phyloP scores from a whole-genome alignment of 2,113 vertebrate species.

The Barbus barbus region DNA sequence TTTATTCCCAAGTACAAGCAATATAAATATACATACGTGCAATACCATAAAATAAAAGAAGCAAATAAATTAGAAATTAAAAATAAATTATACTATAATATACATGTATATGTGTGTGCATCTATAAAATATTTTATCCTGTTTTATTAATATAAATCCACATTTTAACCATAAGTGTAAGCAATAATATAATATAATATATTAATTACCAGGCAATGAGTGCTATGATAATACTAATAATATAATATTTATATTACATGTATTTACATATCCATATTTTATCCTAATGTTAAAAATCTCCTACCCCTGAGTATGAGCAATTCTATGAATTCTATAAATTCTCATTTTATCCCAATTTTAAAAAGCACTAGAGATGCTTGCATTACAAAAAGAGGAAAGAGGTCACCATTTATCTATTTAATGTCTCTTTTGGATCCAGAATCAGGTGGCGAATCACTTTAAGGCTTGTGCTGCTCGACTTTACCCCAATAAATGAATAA shows the following conservation, averaged over 20 bases:
- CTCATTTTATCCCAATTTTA: neutral
- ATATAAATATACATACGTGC: no score
- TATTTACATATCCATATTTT: neutral
- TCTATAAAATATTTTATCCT: no score
- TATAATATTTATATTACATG: neutral
- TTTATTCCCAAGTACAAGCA: no score
- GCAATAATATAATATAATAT: neutral
- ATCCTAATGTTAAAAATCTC: neutral
- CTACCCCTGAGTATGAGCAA: neutral
- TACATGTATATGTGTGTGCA: no score
- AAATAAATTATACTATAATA: no score
- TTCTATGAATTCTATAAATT: no score
- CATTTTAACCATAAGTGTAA: neutral
- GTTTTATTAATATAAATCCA: neutral
- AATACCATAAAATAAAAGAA: no score
- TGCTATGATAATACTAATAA: no score
- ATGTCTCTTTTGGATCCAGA: neutral
- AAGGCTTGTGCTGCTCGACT: neutral
- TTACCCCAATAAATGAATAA: slow-evolving; percentile 20
- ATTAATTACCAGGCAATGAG: neutral
- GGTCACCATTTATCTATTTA: neutral
- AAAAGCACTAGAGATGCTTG: neutral
- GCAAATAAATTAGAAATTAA: no score
- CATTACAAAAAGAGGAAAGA: neutral
- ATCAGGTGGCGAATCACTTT: neutral